A percentile compares a stretch with the other conserved stretches of the same genome.
These are phyloP conservation scores for Apaloderma vittatum DNA, from an alignment of 2,113 vertebrate species.

Conservation along the genomic window DNA sequence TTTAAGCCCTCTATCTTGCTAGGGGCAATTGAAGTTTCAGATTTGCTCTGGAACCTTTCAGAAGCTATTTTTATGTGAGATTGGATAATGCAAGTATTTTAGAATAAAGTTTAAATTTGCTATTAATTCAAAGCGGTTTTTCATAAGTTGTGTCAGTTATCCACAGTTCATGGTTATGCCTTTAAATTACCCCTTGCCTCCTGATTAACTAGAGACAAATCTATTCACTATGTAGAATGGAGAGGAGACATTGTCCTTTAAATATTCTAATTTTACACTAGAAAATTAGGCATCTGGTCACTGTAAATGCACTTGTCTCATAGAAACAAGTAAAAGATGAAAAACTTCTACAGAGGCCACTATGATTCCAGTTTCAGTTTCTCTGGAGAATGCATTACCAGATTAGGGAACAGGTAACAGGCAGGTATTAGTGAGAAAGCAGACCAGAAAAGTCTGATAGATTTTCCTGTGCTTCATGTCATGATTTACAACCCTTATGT, in stretches of 20 bases:
- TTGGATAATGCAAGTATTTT: background rate
- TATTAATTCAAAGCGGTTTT: constrained; percentile 7
- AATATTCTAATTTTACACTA: background rate
- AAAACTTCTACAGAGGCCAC: background rate
- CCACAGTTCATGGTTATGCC: background rate
- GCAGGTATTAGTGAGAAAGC: background rate
- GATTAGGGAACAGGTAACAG: background rate
- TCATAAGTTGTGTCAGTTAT: background rate
- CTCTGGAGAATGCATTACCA: background rate
- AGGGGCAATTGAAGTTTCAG: background rate
- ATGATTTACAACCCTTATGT: background rate
- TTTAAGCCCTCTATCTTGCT: background rate
- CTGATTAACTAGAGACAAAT: background rate
- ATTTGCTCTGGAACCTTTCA: background rate
- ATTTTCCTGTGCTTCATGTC: background rate
- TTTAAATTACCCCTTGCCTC: background rate
- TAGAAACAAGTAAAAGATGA: background rate
- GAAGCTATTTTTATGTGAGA: background rate
- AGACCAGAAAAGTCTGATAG: background rate
- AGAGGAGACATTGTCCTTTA: background rate
- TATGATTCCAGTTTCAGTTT: background rate
- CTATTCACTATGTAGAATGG: background rate
- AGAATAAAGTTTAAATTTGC: background rate
- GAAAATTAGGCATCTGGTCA: background rate
- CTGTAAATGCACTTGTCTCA: background rate